Conservation (phyloP, 2,113 vertebrate species). For the Tychaedon coryphoeus region DNA sequence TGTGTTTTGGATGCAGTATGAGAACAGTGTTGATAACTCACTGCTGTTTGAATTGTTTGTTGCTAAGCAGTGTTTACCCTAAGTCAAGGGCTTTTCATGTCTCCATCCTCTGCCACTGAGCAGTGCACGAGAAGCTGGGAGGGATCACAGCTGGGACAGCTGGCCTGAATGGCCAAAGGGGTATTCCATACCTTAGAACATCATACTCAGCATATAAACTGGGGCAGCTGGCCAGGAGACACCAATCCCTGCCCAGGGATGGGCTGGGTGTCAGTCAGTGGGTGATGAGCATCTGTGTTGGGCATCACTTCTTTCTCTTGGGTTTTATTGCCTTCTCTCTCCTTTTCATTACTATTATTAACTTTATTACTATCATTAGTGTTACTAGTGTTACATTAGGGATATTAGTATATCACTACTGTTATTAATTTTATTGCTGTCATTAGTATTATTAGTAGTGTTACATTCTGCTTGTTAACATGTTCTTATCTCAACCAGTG, state of each 20-base stretch:
- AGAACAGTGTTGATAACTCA: not conserved
- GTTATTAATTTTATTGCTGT: not conserved
- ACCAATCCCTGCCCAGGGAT: fast-evolving
- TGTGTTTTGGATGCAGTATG: not conserved
- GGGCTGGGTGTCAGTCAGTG: fast-evolving
- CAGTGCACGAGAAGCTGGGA: not conserved
- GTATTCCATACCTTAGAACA: not conserved
- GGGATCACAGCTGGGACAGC: not conserved
- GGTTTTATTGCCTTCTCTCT: not conserved
- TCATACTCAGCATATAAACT: not conserved
- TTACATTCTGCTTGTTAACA: not conserved
- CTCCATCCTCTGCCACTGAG: not conserved
- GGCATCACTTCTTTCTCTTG: not conserved
- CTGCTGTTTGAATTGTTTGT: not conserved
- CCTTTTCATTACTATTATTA: not conserved
- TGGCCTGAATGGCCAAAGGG: not conserved
- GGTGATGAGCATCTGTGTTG: not conserved
- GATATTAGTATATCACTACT: not conserved
- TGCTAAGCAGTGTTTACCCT: not conserved
- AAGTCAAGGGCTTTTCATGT: not conserved
- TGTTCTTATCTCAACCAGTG: not conserved
- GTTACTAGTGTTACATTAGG: not conserved
- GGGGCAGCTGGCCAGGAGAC: not conserved
- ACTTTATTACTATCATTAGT: not conserved
- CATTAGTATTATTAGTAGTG: not conserved